Evolutionary conservation across 37 sponge, comb jelly and placozoan genomes (phyloP).

Genomic region (Corticium candelabrum): DNA sequence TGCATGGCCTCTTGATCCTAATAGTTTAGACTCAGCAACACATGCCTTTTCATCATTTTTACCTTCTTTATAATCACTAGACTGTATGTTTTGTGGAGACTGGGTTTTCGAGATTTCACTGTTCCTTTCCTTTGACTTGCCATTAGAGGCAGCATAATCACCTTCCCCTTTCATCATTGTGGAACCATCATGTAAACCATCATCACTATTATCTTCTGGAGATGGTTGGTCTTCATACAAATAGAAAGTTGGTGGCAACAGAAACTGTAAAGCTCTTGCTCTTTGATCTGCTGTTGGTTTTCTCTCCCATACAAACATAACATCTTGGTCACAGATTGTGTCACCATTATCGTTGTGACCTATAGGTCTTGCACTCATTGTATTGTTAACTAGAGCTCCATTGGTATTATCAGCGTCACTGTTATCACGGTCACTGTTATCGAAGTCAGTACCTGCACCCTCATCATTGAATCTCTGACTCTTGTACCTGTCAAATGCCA

Average conservation of each 20-base stretch:
- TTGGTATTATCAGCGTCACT: not conserved
- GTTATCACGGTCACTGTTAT: not conserved
- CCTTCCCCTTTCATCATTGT: not conserved
- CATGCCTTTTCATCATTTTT: not conserved
- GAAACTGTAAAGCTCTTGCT: conserved; percentile 24
- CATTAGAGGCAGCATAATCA: not conserved
- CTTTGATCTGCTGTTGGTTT: conserved; percentile 51
- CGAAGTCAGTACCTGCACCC: not conserved
- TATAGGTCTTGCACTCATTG: no score
- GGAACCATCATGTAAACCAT: not conserved
- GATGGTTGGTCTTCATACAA: conserved; percentile 29
- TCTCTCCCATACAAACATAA: conserved; percentile 37
- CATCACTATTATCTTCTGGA: not conserved
- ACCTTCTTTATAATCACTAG: not conserved
- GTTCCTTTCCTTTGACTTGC: not conserved
- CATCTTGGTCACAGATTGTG: conserved; percentile 24
- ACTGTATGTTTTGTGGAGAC: no score
- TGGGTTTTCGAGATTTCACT: no score
- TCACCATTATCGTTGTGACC: not conserved
- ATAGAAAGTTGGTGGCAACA: conserved; percentile 71
- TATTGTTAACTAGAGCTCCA: no score
- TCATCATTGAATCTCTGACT: not conserved
- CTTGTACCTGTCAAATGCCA: conserved; percentile 55
- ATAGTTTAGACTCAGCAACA: not conserved
- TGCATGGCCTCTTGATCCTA: no score